phyloP scores from a whole-genome alignment of 2,113 vertebrate genomes.

The Tamias sibiricus region DNA sequence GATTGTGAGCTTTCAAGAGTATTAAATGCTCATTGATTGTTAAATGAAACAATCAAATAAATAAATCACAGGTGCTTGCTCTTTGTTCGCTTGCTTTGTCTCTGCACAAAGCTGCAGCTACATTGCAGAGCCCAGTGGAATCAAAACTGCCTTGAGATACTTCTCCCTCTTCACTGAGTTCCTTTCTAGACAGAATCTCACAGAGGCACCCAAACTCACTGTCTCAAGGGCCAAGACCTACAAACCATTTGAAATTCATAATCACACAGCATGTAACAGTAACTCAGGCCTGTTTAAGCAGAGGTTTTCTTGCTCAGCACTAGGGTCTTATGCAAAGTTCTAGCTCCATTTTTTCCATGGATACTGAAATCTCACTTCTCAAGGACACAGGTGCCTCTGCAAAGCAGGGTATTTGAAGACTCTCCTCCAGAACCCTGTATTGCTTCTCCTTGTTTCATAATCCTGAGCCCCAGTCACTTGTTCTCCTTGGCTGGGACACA shows the following conservation, averaged over 20 bases:
- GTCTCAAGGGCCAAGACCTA: neutral
- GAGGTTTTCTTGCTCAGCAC: conserved; percentile 75
- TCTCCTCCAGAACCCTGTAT: conserved; percentile 58
- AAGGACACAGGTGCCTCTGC: conserved; percentile 80
- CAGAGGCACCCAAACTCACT: neutral
- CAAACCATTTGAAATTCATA: neutral
- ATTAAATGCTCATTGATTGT: neutral
- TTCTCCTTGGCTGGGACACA: neutral
- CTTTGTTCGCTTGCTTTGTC: neutral
- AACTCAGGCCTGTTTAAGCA: conserved; percentile 75
- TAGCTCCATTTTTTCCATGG: conserved; percentile 67
- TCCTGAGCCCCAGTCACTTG: conserved; percentile 49
- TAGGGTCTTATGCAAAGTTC: conserved; percentile 74
- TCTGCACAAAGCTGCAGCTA: neutral
- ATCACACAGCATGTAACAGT: conserved; percentile 58
- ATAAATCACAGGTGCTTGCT: neutral
- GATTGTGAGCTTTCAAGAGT: neutral
- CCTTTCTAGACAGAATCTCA: neutral
- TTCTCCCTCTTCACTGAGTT: neutral
- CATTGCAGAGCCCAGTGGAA: neutral
- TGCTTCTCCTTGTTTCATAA: conserved; percentile 69
- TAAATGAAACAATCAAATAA: conserved; percentile 21
- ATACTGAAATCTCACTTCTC: conserved; percentile 81
- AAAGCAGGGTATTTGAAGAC: conserved; percentile 75
- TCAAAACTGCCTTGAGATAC: neutral